Base-by-base conservation (phyloP, 2,888 invertebrate genomes). In the Carabus problematicus region DNA sequence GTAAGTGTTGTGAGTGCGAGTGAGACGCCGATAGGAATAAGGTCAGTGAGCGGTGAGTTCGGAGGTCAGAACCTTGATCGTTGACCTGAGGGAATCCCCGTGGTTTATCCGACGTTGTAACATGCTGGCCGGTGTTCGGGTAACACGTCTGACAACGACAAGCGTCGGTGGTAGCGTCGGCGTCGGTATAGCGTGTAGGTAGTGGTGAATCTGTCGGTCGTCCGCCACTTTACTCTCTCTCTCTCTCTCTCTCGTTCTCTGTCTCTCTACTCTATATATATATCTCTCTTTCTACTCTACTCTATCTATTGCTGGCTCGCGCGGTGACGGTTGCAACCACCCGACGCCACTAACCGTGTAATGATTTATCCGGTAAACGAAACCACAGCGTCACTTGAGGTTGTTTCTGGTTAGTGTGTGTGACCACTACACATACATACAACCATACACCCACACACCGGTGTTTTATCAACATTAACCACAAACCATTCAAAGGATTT, bases 51-150 rank as follows among this genome's bases (percentile, higher is more conserved):
- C 29, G n/a, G n/a, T n/a, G 29, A 29, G 29, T 29, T 77, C 79
- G 76, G 73, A 75, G 80, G 79, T 79, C 79, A 78, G 77, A 77
- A 75, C 75, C 73, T 76, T 80, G 80, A 80, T 79, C 80, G 78
- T 80, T 80, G 80, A 80, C 80, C 80, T 80, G 64, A 76, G 76
- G 77, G 78, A 78, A 79, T 79, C 77, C 77, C 77, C 77, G n/a
- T 71, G 73, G 77, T 74, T 78, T 77, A 52, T 52, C 52, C 52
- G 12, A 14, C 52, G 16, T n/a, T 19, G 52, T 29, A 29, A 29
- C 29, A 29, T 29, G 29, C 16, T 16, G 52, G 14, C 52, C 12
- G 49, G 49, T 49, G 49, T 52, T 52, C 49, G 16, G 49, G 29
- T 6, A 29, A 29, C 29, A 29, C 29, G 29, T 29, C 29, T 29